Conservation (phyloP, 2,797 vertebrate genomes). For the Acanthornis magna region DNA sequence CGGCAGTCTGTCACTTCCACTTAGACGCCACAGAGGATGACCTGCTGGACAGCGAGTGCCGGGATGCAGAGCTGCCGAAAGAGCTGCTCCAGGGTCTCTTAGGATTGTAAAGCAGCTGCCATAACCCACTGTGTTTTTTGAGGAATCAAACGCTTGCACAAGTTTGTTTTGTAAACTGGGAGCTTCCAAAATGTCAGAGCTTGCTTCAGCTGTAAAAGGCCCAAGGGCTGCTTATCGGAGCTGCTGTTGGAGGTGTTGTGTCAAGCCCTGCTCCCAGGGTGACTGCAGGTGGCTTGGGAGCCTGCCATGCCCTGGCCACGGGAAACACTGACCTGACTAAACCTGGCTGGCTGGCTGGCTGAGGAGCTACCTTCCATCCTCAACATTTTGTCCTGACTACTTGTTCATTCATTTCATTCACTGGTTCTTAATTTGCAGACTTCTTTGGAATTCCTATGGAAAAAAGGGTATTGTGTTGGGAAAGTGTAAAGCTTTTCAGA, state of each 20-base stretch:
- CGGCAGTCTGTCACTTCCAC: background rate
- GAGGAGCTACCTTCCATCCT: background rate
- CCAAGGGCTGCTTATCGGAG: background rate
- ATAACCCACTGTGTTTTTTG: background rate
- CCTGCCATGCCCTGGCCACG: accelerated
- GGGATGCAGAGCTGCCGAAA: background rate
- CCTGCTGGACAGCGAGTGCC: accelerated
- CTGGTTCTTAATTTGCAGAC: background rate
- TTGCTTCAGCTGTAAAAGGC: background rate
- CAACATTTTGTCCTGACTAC: background rate
- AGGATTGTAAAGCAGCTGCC: background rate
- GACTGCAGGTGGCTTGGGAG: background rate
- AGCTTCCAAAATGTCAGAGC: background rate
- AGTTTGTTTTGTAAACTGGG: background rate
- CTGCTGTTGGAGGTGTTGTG: accelerated
- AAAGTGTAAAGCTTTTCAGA: background rate
- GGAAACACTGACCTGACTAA: background rate
- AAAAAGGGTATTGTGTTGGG: background rate
- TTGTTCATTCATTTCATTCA: background rate
- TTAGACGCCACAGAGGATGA: accelerated
- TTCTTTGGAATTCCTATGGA: background rate
- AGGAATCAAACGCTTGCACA: background rate
- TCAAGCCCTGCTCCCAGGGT: background rate
- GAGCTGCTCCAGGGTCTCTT: background rate
- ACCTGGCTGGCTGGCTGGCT: background rate